Percentiles rank a stretch among this genome's conserved stretches.
These are phyloP conservation scores for Scaptomyza reducta DNA, from an alignment of 2,888 invertebrate genomes.

Conservation along the genomic window DNA sequence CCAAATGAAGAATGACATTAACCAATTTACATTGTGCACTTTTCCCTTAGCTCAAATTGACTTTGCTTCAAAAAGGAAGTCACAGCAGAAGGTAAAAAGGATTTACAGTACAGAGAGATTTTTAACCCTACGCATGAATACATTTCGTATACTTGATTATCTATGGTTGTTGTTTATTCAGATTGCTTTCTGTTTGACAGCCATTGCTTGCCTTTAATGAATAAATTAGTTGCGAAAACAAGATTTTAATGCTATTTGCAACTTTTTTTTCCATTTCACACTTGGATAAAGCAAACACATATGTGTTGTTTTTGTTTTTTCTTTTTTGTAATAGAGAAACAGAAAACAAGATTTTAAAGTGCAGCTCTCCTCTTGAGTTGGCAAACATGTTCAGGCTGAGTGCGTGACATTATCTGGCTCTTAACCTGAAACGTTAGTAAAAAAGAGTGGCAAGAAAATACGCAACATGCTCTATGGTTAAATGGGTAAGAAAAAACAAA, in stretches of 20 bases:
- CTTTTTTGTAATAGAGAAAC: background rate
- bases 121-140: background rate
- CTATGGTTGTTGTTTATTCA: background rate
- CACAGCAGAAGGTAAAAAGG: background rate
- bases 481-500: background rate
- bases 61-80: background rate
- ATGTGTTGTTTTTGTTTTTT: background rate
- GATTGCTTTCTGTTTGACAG: background rate
- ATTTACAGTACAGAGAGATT: background rate
- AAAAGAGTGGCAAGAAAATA: background rate
- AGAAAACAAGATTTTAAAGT: background rate
- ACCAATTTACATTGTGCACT: conserved; percentile 26
- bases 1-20: conserved; percentile 39
- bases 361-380: background rate
- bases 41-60: background rate
- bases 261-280: conserved; percentile 69
- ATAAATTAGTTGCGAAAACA: conserved; percentile 3
- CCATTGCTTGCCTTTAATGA: background rate
- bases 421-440: background rate
- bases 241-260: conserved; percentile 47
- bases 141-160: conserved; percentile 5
- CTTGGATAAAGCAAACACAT: conserved; percentile 36
- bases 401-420: conserved; percentile 35
- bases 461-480: background rate
- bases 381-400: conserved; percentile 1